phyloP scores from a whole-genome alignment of 1,140 invertebrate genomes.

The Drosophila littoralis region DNA sequence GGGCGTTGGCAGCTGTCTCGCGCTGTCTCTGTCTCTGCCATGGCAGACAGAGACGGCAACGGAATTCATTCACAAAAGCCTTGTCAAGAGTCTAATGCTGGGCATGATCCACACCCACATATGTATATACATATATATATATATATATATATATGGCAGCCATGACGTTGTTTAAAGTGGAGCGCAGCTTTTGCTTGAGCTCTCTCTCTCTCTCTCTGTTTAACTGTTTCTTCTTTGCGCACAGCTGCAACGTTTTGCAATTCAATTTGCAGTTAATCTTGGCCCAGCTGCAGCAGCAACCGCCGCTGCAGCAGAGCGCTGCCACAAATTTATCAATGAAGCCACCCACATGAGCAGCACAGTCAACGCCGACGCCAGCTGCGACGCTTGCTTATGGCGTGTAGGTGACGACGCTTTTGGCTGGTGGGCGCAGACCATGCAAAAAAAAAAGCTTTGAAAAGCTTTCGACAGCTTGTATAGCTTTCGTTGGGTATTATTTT shows the following conservation, averaged over 20 bases:
- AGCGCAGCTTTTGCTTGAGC: constrained; percentile 22
- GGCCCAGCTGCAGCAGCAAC: constrained; percentile 33
- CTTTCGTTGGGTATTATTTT: constrained; percentile 56
- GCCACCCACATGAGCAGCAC: constrained; percentile 67
- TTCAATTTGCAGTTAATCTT: constrained; percentile 76
- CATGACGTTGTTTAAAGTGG: constrained; percentile 50
- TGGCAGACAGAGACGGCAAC: constrained; percentile 36
- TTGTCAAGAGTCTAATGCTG: constrained; percentile 49
- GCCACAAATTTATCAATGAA: constrained; percentile 79
- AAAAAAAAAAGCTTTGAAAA: constrained; percentile 47
- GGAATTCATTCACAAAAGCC: constrained; percentile 55
- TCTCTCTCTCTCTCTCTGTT: constrained; percentile 10
- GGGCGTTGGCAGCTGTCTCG: constrained; percentile 51
- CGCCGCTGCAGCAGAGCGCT: constrained; percentile 20
- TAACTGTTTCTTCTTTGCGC: not conserved
- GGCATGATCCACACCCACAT: constrained; percentile 50
- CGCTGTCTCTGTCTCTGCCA: not conserved
- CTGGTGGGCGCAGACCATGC: constrained; percentile 25
- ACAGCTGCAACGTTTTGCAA: constrained; percentile 76
- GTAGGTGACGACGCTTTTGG: constrained; percentile 28
- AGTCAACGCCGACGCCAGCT: constrained; percentile 2
- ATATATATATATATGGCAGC: constrained; percentile 9
- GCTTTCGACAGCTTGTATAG: constrained; percentile 30
- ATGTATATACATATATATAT: not conserved
- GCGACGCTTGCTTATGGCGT: constrained; percentile 28